Conservation (phyloP, 1,140 invertebrate genomes). For the Meloidogyne hapla region DNA sequence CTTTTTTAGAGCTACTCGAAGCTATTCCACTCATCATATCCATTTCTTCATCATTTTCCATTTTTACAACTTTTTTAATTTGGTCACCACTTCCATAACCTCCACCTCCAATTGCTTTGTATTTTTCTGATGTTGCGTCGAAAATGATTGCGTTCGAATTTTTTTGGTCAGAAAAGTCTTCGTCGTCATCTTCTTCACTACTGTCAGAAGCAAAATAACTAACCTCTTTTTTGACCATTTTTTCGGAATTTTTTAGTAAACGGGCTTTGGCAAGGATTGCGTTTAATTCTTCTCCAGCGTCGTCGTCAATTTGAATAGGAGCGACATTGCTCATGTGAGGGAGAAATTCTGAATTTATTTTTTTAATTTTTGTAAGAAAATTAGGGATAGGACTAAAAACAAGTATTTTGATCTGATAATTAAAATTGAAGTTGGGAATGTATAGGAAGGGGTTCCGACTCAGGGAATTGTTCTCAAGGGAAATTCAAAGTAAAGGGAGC, state of each 20-base stretch:
- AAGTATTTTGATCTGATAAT: too few species aligned
- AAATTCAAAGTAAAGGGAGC: too few species aligned
- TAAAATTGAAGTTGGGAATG: too few species aligned
- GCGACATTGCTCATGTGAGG: slow-evolving; percentile 7
- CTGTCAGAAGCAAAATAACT: slow-evolving; percentile 28
- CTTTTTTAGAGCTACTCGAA: neutral
- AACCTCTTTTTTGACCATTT: slow-evolving; percentile 7
- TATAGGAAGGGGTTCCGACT: too few species aligned
- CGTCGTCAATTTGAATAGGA: slow-evolving; percentile 41
- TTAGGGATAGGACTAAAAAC: too few species aligned
- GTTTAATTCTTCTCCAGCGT: slow-evolving; percentile 51
- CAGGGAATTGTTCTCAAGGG: too few species aligned
- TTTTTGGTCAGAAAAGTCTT: neutral
- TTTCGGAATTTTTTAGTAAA: slow-evolving; percentile 32
- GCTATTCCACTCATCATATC: neutral
- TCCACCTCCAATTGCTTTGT: slow-evolving; percentile 44
- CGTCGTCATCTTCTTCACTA: slow-evolving; percentile 38
- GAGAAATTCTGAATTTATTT: neutral
- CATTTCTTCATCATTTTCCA: neutral
- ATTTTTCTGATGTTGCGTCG: slow-evolving; percentile 47
- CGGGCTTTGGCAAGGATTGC: slow-evolving; percentile 35
- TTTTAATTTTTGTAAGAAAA: neutral
- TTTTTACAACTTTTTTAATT: neutral
- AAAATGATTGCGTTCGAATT: slow-evolving; percentile 29
- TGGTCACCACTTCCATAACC: neutral